Evolutionary conservation across 2,888 invertebrate genomes (phyloP), one percentile per base, ranked within the genome.

Genomic region (Tenthredo amoena): DNA sequence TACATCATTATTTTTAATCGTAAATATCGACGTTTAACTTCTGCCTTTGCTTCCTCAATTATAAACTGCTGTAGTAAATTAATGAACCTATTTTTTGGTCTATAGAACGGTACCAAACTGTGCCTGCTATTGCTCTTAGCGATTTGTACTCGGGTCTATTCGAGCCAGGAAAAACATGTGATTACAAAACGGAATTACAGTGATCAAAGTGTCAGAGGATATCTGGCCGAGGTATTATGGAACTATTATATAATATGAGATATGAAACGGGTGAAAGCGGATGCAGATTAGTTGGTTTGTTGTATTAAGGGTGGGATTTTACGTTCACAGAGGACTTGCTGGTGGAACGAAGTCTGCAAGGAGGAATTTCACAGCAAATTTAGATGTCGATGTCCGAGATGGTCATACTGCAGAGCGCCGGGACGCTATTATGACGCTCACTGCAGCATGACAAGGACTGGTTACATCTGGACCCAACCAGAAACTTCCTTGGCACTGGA

Each of bases 341-440:
- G 98, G 97, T 98, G 98, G 97, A 98, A 98, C 93, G 98, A 98
- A 94, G 96, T 98, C 26, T 98, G 98, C 94, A 98, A 98, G 92
- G 98, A 98, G 92, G 98, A 98, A 93, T 98, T 98, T 92, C 97
- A 98, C 94, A 96, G 95, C 88, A 95, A 97, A 89, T 98, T 98
- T 93, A 95, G 97, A 86, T 98, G 98, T 94, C 97, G 97, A 91
- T 98, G 98, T 91, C 98, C 98, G 0, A 96, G 96, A 87, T 98
- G 97, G 96, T 98, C 97, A 0, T 98, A 96, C 93, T 98, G 98
- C 94, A 95, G 98, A 93, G 97, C 96, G 89, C 98, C 98, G 5
- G 98, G 98, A 40, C 95, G 97, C 87, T 98, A 98, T 93, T 98
- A 98, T 94, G 98, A 98, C 91, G 98, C 98, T 6, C 97, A 97